Base-by-base conservation (phyloP, 2,797 vertebrate genomes). In the Nyctibius grandis region DNA sequence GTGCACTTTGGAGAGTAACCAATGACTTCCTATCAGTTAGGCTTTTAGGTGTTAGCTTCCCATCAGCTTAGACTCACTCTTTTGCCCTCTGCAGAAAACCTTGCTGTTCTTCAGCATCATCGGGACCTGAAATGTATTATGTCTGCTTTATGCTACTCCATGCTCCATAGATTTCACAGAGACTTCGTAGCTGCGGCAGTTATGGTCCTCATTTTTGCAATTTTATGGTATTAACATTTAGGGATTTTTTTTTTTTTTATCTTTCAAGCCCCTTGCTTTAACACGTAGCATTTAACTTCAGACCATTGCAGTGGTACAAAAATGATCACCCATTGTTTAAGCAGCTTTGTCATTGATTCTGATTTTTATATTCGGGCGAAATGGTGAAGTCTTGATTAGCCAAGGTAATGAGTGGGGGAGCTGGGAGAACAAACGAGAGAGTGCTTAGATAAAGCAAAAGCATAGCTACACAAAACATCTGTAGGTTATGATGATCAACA, bases 61-160 rank as follows among this genome's bases (percentile, higher is more conserved):
- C 18, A 57, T 85, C 76, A 86, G 60, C 26, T 91, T 80, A 72
- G 64, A 29, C 42, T 92, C n/a, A 12, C 45, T 91, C 54, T 84
- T 94, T 91, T 93, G 93, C 78, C 91, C 93, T 97, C 85, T 95
- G 65, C 61, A 69, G 67, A 53, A 93, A 81, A 88, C 23, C 29
- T 84, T 0, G 0, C 44, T 92, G 65, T 73, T 92, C 63, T 87
- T 93, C 51, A 85, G 85, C 4, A 1, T 78, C 51, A 86, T 73
- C 67, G 79, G 56, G 63, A 86, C 69, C 59, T 79, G 70, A 70
- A 93, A 88, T 36, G 53, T 54, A 14, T 76, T 86, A 77, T 42
- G 17, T 60, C 34, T 90, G 82, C 67, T 95, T 94, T 93, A 57
- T 88, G 69, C 54, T 88, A 16, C 40, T 78, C 69, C n/a, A 73